Base-by-base conservation (phyloP, 2,888 invertebrate species). In the Agonopterix arenella region DNA sequence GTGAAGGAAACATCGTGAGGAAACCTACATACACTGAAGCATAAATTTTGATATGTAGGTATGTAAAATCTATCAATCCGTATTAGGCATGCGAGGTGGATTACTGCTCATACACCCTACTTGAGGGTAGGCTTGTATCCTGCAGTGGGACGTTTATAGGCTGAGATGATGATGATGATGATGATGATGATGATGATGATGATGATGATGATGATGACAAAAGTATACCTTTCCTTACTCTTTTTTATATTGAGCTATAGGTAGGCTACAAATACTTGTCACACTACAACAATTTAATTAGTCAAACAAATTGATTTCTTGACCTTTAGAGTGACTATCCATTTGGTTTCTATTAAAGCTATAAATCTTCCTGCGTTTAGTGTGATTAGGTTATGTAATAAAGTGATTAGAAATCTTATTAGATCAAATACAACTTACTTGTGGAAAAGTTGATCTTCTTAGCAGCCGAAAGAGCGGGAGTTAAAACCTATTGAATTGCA, bases 391-490 rank as follows among this genome's bases (percentile, higher is more conserved):
- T 62, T 62, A 64, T 56, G 48, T 58, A 50, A 48, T 44, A 44
- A 36, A 37, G 11, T 3, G 10, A 36, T 28, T 10, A 28, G 13
- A 44, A 48, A 36, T 16, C 44, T 5, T 28, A 28, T 28, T 28
- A 28, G 5, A 28, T 28, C 28, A 28, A 5, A 28, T 28, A 28
- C 5, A 28, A 81, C 84, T 82, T 72, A 88, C 86, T 76, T 3
- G 84, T 82, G 1, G 82, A 84, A 51, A 85, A 79, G 51, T 77
- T 77, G 1, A 68, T 55, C 46, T 60, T 77, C 55, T 75, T 81
- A 8, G 67, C 59, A 1, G 70, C 57, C 1, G 80, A 58, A 44
- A 76, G 50, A 0, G 72, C 72, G 40, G 85, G 82, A 5, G 71
- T 40, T 2, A 81, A 47, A 11, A 83, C 71, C 85, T 85, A 56